Evolutionary conservation across 1,140 invertebrate genomes (phyloP), one percentile per base, ranked within the genome.

Genomic region (Drosophila persimilis): DNA sequence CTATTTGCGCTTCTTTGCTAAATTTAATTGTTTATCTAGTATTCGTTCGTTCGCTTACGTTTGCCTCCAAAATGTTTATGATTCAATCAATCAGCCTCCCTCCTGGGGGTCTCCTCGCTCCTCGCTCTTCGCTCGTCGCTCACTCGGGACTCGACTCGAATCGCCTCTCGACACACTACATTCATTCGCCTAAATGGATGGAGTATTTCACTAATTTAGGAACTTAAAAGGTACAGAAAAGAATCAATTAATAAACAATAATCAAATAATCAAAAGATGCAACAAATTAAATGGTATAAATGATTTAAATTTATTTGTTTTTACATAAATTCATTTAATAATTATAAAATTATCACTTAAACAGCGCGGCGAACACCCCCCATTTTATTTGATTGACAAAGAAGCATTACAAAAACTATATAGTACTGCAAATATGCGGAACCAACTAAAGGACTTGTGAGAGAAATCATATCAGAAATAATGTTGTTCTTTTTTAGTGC

Each of bases 311-410:
- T 85, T 86, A 77, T 73, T 78, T 69, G 24, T 64, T 78, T 86
- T 81, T 81, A 86, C 77, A 85, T 85, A 85, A 86, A 85, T 85
- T 85, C 81, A 85, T 86, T 86, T 84, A 84, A 77, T 77, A 73
- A 60, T 77, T 80, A 86, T 77, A 78, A 81, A 71, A 77, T 67
- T 86, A 85, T 85, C 81, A 86, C 81, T 81, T 88, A 81, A 86
- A 81, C 81, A 86, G 81, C 83, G 83, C 77, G 65, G 73, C 77
- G 56, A 86, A 75, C 35, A 5, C 2, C 35, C 35, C 35, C 29
- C 7, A 26, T 57, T 47, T 31, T 13, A 46, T 35, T 66, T 29
- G 26, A 66, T 57, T 64, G 58, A 79, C 62, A 81, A 63, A 63
- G 41, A 77, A 59, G 63, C 46, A 11, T 59, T 83, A 51, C 60